phyloP scores from a whole-genome alignment of 2,888 invertebrate species.

The Rotaria sp. region DNA sequence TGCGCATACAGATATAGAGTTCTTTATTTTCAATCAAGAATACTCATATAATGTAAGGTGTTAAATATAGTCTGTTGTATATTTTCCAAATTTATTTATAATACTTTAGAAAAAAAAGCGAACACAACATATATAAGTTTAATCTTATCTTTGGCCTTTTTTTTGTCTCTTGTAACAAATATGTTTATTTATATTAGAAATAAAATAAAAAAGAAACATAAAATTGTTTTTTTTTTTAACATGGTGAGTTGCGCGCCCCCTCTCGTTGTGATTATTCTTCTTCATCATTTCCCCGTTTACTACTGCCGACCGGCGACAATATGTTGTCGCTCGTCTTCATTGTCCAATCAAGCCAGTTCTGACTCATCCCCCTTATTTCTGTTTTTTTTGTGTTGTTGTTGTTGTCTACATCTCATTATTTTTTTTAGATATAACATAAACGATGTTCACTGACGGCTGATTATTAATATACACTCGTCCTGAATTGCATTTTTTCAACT shows the following conservation, averaged over 20 bases:
- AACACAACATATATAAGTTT: not conserved
- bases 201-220: not conserved
- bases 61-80: not conserved
- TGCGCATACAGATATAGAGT: slow-evolving; percentile 2
- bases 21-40: not conserved
- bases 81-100: not conserved
- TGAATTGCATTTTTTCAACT: not conserved
- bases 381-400: not conserved
- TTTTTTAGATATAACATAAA: not conserved
- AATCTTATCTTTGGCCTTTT: not conserved
- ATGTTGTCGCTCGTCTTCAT: not conserved
- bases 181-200: not conserved
- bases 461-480: not conserved
- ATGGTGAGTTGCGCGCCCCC: not conserved
- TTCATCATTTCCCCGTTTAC: not conserved
- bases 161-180: not conserved
- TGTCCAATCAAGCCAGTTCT: slow-evolving; percentile 12
- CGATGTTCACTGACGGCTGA: not conserved
- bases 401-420: not conserved
- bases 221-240: not conserved
- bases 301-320: slow-evolving; percentile 15
- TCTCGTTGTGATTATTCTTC: slow-evolving; percentile 8
- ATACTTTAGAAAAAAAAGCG: not conserved
- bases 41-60: not conserved
- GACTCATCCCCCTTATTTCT: not conserved